These are phyloP conservation scores for Macrocentrus cingulum DNA, from an alignment of 1,140 invertebrate species.

Conservation along the genomic window DNA sequence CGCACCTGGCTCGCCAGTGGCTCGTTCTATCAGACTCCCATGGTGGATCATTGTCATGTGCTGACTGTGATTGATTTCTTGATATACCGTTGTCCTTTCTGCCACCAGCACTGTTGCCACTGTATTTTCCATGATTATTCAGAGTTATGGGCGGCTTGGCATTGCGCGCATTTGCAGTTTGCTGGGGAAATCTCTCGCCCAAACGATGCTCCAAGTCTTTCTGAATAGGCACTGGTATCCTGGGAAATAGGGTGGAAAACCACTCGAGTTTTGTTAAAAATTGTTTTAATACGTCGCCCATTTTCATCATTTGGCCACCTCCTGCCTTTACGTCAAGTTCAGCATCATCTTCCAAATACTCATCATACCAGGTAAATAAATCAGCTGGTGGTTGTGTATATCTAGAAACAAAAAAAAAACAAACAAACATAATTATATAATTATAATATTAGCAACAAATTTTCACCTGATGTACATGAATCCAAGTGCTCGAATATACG, in stretches of 20 bases:
- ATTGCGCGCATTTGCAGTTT: constrained; percentile 48
- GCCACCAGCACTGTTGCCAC: constrained; percentile 33
- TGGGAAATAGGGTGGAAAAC: constrained; percentile 97
- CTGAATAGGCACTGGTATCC: constrained; percentile 99
- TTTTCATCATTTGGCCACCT: constrained; percentile 90
- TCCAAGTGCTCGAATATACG: constrained; percentile 95
- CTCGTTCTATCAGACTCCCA: constrained; percentile 60
- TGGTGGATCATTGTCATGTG: constrained; percentile 58
- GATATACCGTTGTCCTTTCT: constrained; percentile 48
- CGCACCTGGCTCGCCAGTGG: constrained; percentile 60
- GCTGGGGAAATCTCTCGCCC: constrained; percentile 62
- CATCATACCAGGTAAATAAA: constrained; percentile 95
- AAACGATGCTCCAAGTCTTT: constrained; percentile 81
- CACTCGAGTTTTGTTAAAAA: constrained; percentile 96
- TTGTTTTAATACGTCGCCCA: constrained; percentile 91
- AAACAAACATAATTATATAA: constrained; percentile 20
- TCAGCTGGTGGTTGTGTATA: constrained; percentile 96
- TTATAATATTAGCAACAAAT: constrained; percentile 7
- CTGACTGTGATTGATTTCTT: constrained; percentile 37
- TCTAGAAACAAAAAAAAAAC: constrained; percentile 61
- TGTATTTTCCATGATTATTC: constrained; percentile 54
- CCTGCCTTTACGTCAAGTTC: constrained; percentile 97
- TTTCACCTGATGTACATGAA: constrained; percentile 89
- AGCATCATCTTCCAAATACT: constrained; percentile 95
- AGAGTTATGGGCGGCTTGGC: constrained; percentile 54